phyloP scores from a whole-genome alignment of 1,140 invertebrate genomes.

The Cotesia glomerata region DNA sequence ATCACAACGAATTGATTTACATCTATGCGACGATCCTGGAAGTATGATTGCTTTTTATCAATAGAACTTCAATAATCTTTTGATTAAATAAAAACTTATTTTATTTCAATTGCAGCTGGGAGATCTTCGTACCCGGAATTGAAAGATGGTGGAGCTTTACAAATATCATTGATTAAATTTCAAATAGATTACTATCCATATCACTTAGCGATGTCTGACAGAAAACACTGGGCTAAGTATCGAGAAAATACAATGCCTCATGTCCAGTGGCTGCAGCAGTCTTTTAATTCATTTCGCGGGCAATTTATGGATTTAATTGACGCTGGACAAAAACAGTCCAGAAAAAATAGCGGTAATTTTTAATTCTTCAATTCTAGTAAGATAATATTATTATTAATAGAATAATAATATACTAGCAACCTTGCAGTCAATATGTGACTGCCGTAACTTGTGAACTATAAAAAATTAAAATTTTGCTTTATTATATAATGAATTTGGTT shows the following conservation, averaged over 20 bases:
- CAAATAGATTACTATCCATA: slow-evolving; percentile 97
- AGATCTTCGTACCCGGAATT: slow-evolving; percentile 83
- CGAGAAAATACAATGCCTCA: slow-evolving; percentile 73
- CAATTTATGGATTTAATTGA: slow-evolving; percentile 72
- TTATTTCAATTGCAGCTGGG: slow-evolving; percentile 67
- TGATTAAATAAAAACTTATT: background rate
- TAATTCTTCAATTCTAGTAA: background rate
- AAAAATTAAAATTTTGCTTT: too few species aligned
- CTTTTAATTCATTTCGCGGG: slow-evolving; percentile 72
- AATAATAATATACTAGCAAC: too few species aligned
- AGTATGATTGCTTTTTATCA: slow-evolving; percentile 63
- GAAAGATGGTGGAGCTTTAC: slow-evolving; percentile 90
- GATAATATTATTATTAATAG: too few species aligned
- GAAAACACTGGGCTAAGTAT: slow-evolving; percentile 86
- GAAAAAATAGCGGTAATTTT: slow-evolving; percentile 33
- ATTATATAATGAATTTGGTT: too few species aligned
- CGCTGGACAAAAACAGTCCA: slow-evolving; percentile 65
- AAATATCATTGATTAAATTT: slow-evolving; percentile 87
- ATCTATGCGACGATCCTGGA: slow-evolving; percentile 95
- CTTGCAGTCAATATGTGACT: too few species aligned
- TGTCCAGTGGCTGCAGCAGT: slow-evolving; percentile 76
- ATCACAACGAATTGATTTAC: slow-evolving; percentile 92
- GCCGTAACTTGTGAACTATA: too few species aligned
- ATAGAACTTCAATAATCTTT: background rate
- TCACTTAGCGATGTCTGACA: slow-evolving; percentile 85